phyloP scores from a whole-genome alignment of 1,140 invertebrate genomes.

The Nautilus pompilius region DNA sequence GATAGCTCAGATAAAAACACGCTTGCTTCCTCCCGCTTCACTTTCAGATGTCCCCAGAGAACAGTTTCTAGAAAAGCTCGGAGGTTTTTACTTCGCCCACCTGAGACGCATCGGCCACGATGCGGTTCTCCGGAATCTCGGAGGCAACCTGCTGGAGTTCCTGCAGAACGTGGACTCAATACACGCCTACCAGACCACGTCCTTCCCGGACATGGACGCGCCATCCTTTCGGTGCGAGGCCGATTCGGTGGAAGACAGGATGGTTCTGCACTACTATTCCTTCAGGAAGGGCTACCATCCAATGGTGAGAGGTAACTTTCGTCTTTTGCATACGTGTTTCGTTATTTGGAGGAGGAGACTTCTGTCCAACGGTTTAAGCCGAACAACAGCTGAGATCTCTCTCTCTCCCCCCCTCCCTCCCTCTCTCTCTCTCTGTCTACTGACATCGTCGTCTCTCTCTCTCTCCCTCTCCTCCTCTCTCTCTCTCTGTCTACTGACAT shows the following conservation, averaged over 20 bases:
- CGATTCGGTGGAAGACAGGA: conserved; percentile 29
- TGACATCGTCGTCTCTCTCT: too few species aligned
- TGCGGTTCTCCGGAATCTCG: conserved; percentile 32
- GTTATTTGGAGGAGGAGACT: too few species aligned
- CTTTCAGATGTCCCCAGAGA: conserved; percentile 25
- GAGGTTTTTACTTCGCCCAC: conserved; percentile 28
- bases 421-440: too few species aligned
- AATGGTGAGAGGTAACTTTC: conserved; percentile 24
- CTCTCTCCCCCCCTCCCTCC: too few species aligned
- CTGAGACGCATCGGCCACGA: conserved; percentile 24
- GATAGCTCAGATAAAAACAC: too few species aligned
- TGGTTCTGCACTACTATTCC: conserved; percentile 35
- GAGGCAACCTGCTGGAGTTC: conserved; percentile 33
- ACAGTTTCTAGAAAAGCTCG: conserved; percentile 25
- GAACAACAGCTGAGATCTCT: too few species aligned
- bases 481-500: too few species aligned
- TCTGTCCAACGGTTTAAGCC: too few species aligned
- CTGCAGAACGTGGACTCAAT: conserved; percentile 34
- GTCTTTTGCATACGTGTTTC: neutral
- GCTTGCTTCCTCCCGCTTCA: too few species aligned
- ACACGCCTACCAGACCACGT: conserved; percentile 22
- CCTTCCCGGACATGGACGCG: conserved; percentile 30
- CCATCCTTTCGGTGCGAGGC: conserved; percentile 37
- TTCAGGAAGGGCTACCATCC: conserved; percentile 24
- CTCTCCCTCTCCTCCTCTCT: too few species aligned